Base-by-base conservation (phyloP, 2,113 vertebrate genomes). In the Pimephales promelas region DNA sequence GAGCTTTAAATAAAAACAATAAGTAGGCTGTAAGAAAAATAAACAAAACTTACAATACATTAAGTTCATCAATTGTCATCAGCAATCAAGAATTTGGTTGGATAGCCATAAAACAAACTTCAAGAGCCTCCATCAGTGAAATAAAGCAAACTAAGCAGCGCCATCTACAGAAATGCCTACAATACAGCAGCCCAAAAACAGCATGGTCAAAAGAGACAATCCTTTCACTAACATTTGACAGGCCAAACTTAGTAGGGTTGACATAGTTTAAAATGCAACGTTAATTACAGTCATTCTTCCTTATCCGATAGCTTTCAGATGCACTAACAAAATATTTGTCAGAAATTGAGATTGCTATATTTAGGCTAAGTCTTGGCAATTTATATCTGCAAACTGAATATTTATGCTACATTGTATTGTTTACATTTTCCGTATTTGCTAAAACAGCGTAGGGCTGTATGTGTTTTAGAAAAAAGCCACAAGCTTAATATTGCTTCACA, bases 161-260 rank as follows among this genome's bases (percentile, higher is more conserved):
- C 97, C 97, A 97, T 96, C 97, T 98, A 95, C 95, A 96, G 95
- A 90, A 84, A 86, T 76, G 43, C 72, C 68, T 83, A 36, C 86
- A 83, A 54, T 80, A 92, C 88, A 89, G 88, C 88, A 87, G 79
- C 79, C 85, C 26, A 82, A 45, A 83, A 45, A 83, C 56, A 11
- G 59, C 71, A 72, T 83, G 76, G 74, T 77, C 88, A 83, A 54
- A 22, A 89, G 86, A 79, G 31, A 59, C 56, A 74, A 64, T 52
- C 83, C 45, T 10, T 47, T 82, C 54, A 72, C 16, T 36, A 61
- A 71, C 70, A 75, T 40, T 24, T 28, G 34, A 57, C 75, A 73
- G 31, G 26, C 10, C 24, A 54, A n/a, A 81, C 62, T 28, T 45
- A 26, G 43, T 52, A 74, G 47, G 7, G 26, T 28, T 31, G 26